Base-by-base conservation (phyloP, 1,140 invertebrate genomes). In the Laupala kohalensis region DNA sequence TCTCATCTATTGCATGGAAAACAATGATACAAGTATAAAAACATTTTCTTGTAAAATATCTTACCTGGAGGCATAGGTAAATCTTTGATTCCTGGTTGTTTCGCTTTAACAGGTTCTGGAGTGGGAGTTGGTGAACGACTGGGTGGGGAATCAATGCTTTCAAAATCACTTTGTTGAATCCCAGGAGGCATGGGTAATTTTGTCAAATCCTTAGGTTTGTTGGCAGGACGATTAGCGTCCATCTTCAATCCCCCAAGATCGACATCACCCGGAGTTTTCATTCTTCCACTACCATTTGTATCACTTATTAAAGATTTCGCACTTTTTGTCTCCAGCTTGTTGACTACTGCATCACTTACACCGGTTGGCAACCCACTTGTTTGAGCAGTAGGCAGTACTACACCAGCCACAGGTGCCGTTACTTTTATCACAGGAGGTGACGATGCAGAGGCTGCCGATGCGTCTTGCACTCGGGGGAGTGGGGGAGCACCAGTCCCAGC, bases 51-150 rank as follows among this genome's bases (percentile, higher is more conserved):
- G 23, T 12, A 66, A 66, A 66, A 15, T 66, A 3, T 29, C 13
- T 28, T 37, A 90, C 91, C 89, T 76, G 93, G 92, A 69, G 93
- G 93, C 90, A 96, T 92, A 4, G 94, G 94, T 72, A 96, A 81
- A 80, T 94, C 93, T 79, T 92, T 92, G 74, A 94, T 91, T 71
- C 90, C 85, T n/a, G 81, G 79, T 12, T 80, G 76, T 71, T 78
- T 80, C 5, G 77, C 77, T 67, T 72, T 76, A 78, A 77, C 71
- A 77, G 67, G 73, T 80, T 83, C 74, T 82, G 79, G 83, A 3
- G 83, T 82, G 9, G 88, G 87, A 76, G 83, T 88, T 0, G 86
- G 84, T 6, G 85, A 85, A 62, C 83, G 76, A 77, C 86, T 88
- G 0, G 89, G 84, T 0, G 90, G 89, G 25, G 89, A 90, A 69